Base-by-base conservation (phyloP, 2,797 vertebrate genomes). In the Sardinella longiceps region DNA sequence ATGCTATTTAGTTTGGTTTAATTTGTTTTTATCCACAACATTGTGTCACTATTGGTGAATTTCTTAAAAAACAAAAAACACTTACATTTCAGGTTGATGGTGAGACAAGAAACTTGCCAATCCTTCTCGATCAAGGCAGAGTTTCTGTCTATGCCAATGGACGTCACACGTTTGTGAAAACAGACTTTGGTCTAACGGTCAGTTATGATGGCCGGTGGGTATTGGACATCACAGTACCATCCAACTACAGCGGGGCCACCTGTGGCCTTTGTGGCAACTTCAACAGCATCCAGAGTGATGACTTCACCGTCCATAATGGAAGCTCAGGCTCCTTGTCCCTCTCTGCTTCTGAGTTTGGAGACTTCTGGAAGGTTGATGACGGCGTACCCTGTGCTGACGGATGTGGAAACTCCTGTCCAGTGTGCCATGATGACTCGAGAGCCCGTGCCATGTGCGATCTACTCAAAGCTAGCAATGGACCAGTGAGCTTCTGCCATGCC, bases 231-330 rank as follows among this genome's bases (percentile, higher is more conserved):
- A 91, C 92, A 18, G 66, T 97, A 1, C 95, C 96, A 0, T 30
- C 86, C 0, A 18, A 66, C 70, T 97, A 96, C 90, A 93, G 88
- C 0, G 93, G 92, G 18, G 82, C 77, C 0, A 87, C 90, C 0
- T 95, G 96, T 0, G 96, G 97, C 0, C 87, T 97, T 12, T 97
- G 96, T 0, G 96, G 96, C 30, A 94, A 97, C 89, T 97, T 95
- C 86, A 96, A 97, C 0, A 94, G 94, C 0, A 87, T 96, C 45
- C 83, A 14, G 18, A 82, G 9, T 0, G 94, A 97, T 0, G 96
- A 97, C 23, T 96, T 96, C 77, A 85, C 39, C 10, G 88, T 92
- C 4, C 94, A 90, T 28, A 66, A 66, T 14, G 25, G 28, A 9
- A 33, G 25, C 11, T 88, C 88, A 70, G 88, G 87, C n/a, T 18